A percentile compares a stretch with the other conserved stretches of the same genome.
Conservation (phyloP, 2,113 vertebrate species). For the Callospermophilus lateralis region DNA sequence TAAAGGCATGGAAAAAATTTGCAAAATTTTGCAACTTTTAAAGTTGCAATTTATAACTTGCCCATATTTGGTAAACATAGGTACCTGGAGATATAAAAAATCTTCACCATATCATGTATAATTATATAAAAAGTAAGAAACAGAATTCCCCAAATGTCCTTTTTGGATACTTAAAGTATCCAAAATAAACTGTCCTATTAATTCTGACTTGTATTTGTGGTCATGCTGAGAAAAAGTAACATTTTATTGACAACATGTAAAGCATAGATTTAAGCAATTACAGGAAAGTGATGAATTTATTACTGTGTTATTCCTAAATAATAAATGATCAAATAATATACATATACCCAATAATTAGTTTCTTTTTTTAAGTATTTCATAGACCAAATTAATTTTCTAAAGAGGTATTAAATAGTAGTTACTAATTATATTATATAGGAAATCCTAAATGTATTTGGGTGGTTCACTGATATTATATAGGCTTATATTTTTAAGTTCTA, state of each 20-base stretch:
- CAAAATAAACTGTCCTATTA: neutral
- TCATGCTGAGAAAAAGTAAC: neutral
- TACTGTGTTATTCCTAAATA: neutral
- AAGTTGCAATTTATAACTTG: neutral
- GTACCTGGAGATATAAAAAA: neutral
- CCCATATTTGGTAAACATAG: neutral
- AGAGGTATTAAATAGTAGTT: neutral
- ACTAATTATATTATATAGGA: neutral
- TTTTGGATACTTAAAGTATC: neutral
- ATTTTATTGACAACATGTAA: neutral
- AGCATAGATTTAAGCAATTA: neutral
- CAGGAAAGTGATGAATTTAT: neutral
- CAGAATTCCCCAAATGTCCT: neutral
- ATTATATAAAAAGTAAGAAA: neutral
- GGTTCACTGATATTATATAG: neutral
- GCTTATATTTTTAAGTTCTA: neutral
- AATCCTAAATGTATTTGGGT: neutral
- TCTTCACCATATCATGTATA: neutral
- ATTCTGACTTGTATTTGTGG: neutral
- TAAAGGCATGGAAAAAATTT: neutral
- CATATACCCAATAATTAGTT: neutral
- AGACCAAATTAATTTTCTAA: neutral
- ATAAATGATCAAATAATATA: no score
- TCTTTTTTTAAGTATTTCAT: neutral
- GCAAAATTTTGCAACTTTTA: neutral